Percentiles rank a stretch among this genome's conserved stretches.
Evolutionary conservation across 1,140 invertebrate species (phyloP).

Genomic region (Drosophila elegans): DNA sequence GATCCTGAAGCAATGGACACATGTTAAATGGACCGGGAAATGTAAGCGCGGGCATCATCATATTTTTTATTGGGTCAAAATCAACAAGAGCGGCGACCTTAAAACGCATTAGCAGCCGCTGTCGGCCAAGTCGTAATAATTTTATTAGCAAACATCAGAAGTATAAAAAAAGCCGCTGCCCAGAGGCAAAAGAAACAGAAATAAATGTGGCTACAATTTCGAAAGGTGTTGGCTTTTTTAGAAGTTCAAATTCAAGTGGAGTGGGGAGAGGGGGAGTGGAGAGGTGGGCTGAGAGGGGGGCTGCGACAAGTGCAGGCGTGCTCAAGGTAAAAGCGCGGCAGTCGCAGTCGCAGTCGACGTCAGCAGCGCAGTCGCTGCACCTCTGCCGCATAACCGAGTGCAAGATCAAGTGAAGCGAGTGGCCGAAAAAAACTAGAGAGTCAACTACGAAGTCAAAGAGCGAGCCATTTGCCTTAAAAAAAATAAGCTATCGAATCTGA

Average conservation of each 20-base stretch:
- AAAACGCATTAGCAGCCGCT: conserved; percentile 78
- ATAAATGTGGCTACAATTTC: conserved; percentile 61
- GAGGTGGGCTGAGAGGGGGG: conserved; percentile 4
- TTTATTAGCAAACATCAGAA: conserved; percentile 80
- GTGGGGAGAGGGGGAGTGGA: conserved; percentile 1
- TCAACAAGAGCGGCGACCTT: conserved; percentile 59
- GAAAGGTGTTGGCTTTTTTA: conserved; percentile 74
- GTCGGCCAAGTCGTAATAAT: conserved; percentile 73
- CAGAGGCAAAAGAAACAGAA: conserved; percentile 26
- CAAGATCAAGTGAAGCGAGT: conserved; percentile 76
- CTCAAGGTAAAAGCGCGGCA: conserved; percentile 69
- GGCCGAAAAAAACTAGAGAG: conserved; percentile 58
- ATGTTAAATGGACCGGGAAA: conserved; percentile 75
- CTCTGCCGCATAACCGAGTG: conserved; percentile 47
- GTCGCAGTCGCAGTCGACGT: conserved; percentile 34
- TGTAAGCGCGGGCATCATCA: conserved; percentile 62
- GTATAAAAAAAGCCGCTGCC: conserved; percentile 23
- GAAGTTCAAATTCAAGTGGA: conserved; percentile 66
- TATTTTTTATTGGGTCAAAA: conserved; percentile 72
- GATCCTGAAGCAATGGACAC: conserved; percentile 28
- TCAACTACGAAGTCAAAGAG: conserved; percentile 10
- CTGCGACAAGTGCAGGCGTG: conserved; percentile 73
- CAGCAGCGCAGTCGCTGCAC: conserved; percentile 16
- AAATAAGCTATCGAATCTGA: not conserved
- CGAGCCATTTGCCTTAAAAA: not conserved